Evolutionary conservation across 1,140 invertebrate species (phyloP), one percentile per base, ranked within the genome.

Genomic region (Listronotus bonariensis): DNA sequence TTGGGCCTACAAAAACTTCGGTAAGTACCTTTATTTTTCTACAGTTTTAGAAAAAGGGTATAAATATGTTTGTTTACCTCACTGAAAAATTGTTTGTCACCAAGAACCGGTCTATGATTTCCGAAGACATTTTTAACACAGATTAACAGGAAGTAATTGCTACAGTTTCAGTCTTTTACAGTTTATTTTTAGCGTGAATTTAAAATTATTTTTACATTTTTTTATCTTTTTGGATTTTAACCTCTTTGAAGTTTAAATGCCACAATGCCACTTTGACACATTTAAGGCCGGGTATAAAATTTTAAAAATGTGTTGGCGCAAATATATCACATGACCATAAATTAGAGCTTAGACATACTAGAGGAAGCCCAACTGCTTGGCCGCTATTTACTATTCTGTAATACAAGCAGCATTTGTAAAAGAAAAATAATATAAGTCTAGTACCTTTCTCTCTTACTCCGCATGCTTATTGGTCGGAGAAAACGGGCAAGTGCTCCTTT

Each of bases 1-100:
- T 83, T 80, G 68, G 76, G 78, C 72, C 82, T 82, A 76, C 57
- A 80, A 81, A 67, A 18, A 43, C 1, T 34, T 31, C 7, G 3
- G 3, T 7, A 48, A 49, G n/a, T 20, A 41, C 45, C 36, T 18
- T 4, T 17, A 43, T 32, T 31, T 10, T 45, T 45, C 17, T 32
- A 41, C 15, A 54, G 40, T 36, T 12, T 58, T 42, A 40, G 41
- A 46, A 62, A 52, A 45, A 17, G 8, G 36, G 32, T 31, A 12
- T 36, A 34, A 56, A 31, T 12, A 14, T 36, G 41, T 20, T 18
- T 43, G 17, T 58, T 56, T 64, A 64, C 53, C 61, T 64, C 9
- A 53, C 32, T 26, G 15, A 58, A 59, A 58, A 58, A 42, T 58
- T 20, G 45, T 58, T 51, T 57, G 36, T 53, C 34, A 26, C 12